Conservation (phyloP, 2,888 invertebrate genomes). For the Bombylius major region DNA sequence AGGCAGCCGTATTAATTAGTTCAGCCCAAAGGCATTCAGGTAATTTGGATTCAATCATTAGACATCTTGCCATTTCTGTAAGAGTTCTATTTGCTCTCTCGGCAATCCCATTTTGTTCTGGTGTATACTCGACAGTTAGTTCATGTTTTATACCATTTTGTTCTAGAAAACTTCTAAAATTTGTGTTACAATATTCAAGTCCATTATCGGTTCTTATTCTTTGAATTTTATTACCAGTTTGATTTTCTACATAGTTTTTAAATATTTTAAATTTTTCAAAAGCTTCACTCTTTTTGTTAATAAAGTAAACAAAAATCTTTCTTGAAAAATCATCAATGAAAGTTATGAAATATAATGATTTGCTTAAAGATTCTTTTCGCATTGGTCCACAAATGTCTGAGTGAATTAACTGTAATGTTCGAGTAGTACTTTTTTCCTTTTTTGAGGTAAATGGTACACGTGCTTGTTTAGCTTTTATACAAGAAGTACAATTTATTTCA, state of each 20-base stretch:
- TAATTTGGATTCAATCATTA: slow-evolving; percentile 10
- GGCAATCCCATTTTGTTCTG: slow-evolving; percentile 17
- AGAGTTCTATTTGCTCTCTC: slow-evolving; percentile 13
- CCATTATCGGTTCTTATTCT: slow-evolving; percentile 12
- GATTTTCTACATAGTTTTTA: slow-evolving; percentile 5
- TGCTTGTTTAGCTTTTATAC: slow-evolving; percentile 4
- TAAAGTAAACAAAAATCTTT: slow-evolving; percentile 8
- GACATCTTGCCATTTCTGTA: slow-evolving; percentile 15
- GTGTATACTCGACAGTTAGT: slow-evolving; percentile 13
- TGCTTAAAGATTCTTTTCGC: slow-evolving; percentile 5
- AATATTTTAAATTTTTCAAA: slow-evolving; percentile 9
- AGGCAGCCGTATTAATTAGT: slow-evolving; percentile 14
- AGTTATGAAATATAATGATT: slow-evolving; percentile 9
- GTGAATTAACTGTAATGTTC: slow-evolving; percentile 7
- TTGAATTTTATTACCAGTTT: slow-evolving; percentile 9
- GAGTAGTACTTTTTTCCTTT: neutral
- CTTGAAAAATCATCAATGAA: slow-evolving; percentile 12
- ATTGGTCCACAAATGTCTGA: slow-evolving; percentile 13
- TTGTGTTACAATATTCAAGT: slow-evolving; percentile 6
- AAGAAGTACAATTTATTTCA: neutral
- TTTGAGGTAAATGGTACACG: slow-evolving; percentile 3
- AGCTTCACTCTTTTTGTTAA: slow-evolving; percentile 9
- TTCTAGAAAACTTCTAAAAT: slow-evolving; percentile 12
- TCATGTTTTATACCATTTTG: slow-evolving; percentile 13
- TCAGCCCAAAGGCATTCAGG: slow-evolving; percentile 15